phyloP scores from a whole-genome alignment of 2,113 vertebrate species.

The Ciconia boyciana region DNA sequence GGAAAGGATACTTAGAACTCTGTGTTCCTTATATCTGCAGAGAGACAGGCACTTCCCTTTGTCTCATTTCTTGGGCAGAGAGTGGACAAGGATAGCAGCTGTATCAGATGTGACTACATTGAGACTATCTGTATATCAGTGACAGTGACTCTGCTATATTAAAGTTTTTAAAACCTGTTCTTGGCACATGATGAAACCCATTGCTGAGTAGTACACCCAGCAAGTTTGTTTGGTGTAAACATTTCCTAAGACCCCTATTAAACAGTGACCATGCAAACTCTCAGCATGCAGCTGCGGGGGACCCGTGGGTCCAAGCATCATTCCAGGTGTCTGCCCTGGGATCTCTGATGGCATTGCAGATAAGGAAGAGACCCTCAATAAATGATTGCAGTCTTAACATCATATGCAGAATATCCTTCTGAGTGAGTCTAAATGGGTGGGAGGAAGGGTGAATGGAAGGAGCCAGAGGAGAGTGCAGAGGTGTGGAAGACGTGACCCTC shows the following conservation, averaged over 20 bases:
- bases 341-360: background rate
- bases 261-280: background rate
- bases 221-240: background rate
- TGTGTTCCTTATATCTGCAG: background rate
- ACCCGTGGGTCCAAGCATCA: rapidly evolving
- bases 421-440: background rate
- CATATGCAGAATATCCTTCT: background rate
- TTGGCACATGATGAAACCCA: background rate
- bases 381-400: background rate
- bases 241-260: background rate
- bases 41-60: background rate
- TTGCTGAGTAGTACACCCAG: background rate
- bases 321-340: rapidly evolving
- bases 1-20: background rate
- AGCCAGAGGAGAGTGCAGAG: background rate
- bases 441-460: background rate
- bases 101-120: background rate
- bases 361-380: background rate
- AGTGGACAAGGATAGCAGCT: background rate
- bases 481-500: background rate
- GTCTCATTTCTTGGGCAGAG: background rate
- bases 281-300: background rate
- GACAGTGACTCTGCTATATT: background rate
- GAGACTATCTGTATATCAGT: background rate
- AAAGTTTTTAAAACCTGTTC: background rate